phyloP scores from a whole-genome alignment of 2,797 vertebrate genomes.

The Eremophila alpestris region DNA sequence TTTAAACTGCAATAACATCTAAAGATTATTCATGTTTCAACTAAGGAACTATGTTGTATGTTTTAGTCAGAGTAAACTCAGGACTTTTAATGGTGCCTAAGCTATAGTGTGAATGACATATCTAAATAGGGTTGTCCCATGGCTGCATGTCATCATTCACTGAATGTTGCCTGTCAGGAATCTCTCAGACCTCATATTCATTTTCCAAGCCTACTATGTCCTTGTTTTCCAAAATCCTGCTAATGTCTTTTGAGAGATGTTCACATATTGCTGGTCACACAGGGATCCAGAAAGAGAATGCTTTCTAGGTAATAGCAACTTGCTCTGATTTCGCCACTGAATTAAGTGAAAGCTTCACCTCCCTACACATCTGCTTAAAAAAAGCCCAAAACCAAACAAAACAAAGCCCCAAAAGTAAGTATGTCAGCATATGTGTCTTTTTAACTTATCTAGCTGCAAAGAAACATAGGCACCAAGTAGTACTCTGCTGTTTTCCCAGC shows the following conservation, averaged over 20 bases:
- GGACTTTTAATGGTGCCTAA: slow-evolving; percentile 56
- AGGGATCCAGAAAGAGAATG: background rate
- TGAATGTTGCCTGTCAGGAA: slow-evolving; percentile 48
- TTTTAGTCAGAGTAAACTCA: slow-evolving; percentile 55
- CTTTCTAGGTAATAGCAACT: background rate
- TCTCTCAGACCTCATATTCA: background rate
- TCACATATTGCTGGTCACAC: background rate
- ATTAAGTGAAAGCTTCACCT: background rate
- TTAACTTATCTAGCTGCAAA: background rate
- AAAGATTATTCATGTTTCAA: slow-evolving; percentile 68
- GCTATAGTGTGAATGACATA: slow-evolving; percentile 77
- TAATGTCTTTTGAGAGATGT: slow-evolving; percentile 17
- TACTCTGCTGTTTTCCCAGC: background rate
- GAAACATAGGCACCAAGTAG: background rate
- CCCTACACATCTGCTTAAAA: background rate
- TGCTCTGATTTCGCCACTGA: background rate
- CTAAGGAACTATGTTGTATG: slow-evolving; percentile 71
- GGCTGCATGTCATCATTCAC: slow-evolving; percentile 62
- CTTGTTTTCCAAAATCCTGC: background rate
- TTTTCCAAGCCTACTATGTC: background rate
- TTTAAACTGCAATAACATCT: slow-evolving; percentile 61
- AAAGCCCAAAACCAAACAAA: background rate
- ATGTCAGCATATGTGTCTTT: background rate
- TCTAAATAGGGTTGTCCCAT: slow-evolving; percentile 71
- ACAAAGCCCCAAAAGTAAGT: background rate